These are phyloP conservation scores for Puffinus mauretanicus DNA, from an alignment of 2,113 vertebrate genomes.

Conservation along the genomic window DNA sequence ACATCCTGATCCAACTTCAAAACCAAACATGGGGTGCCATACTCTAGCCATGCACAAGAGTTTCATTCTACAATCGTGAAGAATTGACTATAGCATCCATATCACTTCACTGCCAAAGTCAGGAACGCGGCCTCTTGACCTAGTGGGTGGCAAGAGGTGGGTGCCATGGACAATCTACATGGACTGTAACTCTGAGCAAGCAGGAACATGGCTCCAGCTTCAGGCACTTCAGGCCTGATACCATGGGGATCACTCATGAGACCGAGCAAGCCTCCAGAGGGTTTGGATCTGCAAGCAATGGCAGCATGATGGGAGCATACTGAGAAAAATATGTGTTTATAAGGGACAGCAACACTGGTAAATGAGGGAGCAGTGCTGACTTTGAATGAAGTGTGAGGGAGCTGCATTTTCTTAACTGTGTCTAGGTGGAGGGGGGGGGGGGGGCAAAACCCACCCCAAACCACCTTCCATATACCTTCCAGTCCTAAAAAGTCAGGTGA, in stretches of 20 bases:
- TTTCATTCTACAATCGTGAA: background rate
- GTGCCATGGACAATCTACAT: background rate
- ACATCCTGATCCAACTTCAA: background rate
- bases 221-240: background rate
- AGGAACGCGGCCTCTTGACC: background rate
- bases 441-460: too few species aligned
- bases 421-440: background rate
- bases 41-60: background rate
- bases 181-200: background rate
- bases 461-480: background rate
- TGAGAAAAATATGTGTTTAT: background rate
- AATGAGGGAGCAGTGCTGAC: background rate
- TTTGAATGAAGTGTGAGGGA: background rate
- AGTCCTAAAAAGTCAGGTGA: background rate
- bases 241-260: fast-evolving
- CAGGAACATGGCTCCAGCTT: background rate
- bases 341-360: background rate
- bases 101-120: background rate
- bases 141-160: background rate
- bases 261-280: background rate
- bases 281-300: background rate
- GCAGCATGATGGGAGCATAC: background rate
- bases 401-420: background rate
- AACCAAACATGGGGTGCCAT: background rate
- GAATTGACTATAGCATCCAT: background rate